Evolutionary conservation across 2,888 invertebrate genomes (phyloP).

Genomic region (Apoda limacodes): DNA sequence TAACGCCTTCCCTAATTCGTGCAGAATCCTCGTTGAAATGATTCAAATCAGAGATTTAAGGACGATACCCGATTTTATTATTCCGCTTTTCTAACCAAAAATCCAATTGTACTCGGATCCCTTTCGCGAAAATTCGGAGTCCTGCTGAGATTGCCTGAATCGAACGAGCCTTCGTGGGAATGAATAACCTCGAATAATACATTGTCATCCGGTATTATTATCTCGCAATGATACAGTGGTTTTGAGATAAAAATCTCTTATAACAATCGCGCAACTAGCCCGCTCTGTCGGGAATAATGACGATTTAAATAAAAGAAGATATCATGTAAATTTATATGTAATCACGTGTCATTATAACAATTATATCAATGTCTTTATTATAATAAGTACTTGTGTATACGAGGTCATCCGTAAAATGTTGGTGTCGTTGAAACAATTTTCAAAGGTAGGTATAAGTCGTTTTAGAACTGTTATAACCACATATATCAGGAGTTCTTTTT

Average conservation of each 20-base stretch:
- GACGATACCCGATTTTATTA: constrained; percentile 67
- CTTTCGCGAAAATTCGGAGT: constrained; percentile 52
- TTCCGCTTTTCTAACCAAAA: constrained; percentile 68
- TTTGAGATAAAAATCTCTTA: constrained; percentile 63
- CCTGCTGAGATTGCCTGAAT: constrained; percentile 65
- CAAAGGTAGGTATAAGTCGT: too few relatives aligned
- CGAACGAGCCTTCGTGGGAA: constrained; percentile 41
- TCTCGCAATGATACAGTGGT: constrained; percentile 66
- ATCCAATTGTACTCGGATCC: constrained; percentile 65
- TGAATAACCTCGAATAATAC: constrained; percentile 66
- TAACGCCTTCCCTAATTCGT: constrained; percentile 55
- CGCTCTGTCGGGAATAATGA: constrained; percentile 29
- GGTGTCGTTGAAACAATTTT: too few relatives aligned
- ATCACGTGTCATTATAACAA: constrained; percentile 48
- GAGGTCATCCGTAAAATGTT: constrained; percentile 35
- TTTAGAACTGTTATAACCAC: too few relatives aligned
- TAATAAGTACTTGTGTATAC: constrained; percentile 26
- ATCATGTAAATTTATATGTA: constrained; percentile 38
- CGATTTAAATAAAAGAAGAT: constrained; percentile 55
- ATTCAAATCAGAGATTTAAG: constrained; percentile 68
- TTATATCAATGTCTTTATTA: constrained; percentile 56
- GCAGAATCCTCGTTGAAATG: constrained; percentile 57
- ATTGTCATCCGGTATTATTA: constrained; percentile 67
- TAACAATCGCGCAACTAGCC: constrained; percentile 47
- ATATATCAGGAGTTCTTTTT: too few relatives aligned